Evolutionary conservation across 2,888 invertebrate genomes (phyloP), one percentile per base, ranked within the genome.

Genomic region (Cataglyphis cursor): DNA sequence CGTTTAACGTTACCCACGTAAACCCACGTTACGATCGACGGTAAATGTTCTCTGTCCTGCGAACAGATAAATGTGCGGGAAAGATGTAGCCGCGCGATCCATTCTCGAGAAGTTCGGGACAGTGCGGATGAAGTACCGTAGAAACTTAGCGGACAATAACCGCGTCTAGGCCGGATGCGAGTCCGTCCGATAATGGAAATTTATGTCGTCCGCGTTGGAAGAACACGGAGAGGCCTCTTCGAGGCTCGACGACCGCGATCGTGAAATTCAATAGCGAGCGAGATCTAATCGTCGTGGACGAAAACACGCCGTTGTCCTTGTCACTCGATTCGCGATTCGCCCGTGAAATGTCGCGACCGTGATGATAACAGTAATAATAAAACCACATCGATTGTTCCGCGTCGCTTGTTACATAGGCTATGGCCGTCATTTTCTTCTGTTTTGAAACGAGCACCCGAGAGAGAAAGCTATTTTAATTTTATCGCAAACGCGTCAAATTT

Each of bases 111-210:
- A 66, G 31, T 72, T 31, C 35, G 48, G 31, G 28, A 21, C 51
- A 28, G 41, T 18, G 65, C 41, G 5, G 64, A 57, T 59, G 54
- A 54, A 31, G 51, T 54, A 21, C 18, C 21, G 38, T 70, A 38
- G 48, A 61, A 74, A 81, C 44, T 61, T 66, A 24, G 64, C 35
- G 64, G 88, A 87, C 91, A 90, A 91, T 91, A 91, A 86, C 84
- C 61, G 86, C 70, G 91, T 91, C 91, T 87, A 86, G 86, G 88
- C 87, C 89, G 89, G 90, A 90, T 86, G 87, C 87, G 65, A 65
- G 78, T 81, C 51, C 74, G 81, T 85, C 86, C 86, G 90, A 92
- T 91, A 92, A 92, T 91, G 91, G 91, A 89, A 89, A 92, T 92
- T 92, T 89, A 92, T 91, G 92, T 85, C 85, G 81, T 81, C 85